phyloP scores from a whole-genome alignment of 2,888 invertebrate genomes.

The Sialis fuliginosa region DNA sequence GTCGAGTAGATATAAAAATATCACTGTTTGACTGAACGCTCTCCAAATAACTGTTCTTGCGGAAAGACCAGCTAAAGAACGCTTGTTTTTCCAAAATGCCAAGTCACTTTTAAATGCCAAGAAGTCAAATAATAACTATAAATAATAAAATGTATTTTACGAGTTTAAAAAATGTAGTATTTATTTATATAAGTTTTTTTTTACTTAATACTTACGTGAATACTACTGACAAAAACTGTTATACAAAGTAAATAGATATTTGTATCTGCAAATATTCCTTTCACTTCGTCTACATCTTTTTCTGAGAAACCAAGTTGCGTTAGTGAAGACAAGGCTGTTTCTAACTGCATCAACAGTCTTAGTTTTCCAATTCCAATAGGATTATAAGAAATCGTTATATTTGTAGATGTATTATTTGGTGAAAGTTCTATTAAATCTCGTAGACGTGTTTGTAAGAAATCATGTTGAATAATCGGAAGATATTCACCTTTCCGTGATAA shows the following conservation, averaged over 20 bases:
- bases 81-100: slow-evolving; percentile 77
- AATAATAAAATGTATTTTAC: slow-evolving; percentile 12
- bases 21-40: slow-evolving; percentile 76
- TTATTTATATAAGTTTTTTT: no score
- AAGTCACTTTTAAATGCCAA: slow-evolving; percentile 97
- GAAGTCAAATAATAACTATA: slow-evolving; percentile 86
- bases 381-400: slow-evolving; percentile 49
- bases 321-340: slow-evolving; percentile 53
- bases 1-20: slow-evolving; percentile 84
- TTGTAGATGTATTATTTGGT: slow-evolving; percentile 36
- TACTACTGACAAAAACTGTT: slow-evolving; percentile 77
- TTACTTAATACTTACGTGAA: slow-evolving; percentile 74
- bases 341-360: slow-evolving; percentile 58
- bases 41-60: slow-evolving; percentile 83
- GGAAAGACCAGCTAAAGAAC: slow-evolving; percentile 78
- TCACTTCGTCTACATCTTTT: slow-evolving; percentile 92
- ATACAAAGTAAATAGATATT: slow-evolving; percentile 80
- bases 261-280: slow-evolving; percentile 90
- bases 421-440: slow-evolving; percentile 54
- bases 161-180: background rate
- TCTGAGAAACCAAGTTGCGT: slow-evolving; percentile 68
- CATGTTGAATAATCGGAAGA: slow-evolving; percentile 67
- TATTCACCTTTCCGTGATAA: slow-evolving; percentile 44
- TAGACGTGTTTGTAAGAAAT: slow-evolving; percentile 64
- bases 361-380: slow-evolving; percentile 68